Evolutionary conservation across 2,888 invertebrate genomes (phyloP).

Genomic region (Thecocarcelia acutangulata): DNA sequence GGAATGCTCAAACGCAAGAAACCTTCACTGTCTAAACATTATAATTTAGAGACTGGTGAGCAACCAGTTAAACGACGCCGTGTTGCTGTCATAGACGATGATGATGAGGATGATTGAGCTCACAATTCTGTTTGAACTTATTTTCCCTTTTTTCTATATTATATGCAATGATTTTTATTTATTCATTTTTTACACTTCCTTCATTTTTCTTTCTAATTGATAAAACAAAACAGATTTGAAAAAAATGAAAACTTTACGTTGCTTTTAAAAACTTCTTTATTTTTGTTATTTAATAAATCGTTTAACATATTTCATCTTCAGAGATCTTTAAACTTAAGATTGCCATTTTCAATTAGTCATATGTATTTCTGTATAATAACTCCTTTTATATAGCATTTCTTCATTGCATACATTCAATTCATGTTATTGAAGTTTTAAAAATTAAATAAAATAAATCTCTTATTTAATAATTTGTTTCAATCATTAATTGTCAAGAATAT

Average conservation of each 20-base stretch:
- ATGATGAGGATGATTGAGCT: constrained; percentile 75
- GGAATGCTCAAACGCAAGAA: constrained; percentile 77
- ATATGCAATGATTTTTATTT: constrained; percentile 57
- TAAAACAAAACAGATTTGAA: constrained; percentile 11
- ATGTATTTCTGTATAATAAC: too few species aligned
- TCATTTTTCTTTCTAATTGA: constrained; percentile 37
- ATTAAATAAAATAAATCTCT: too few species aligned
- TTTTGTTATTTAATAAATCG: too few species aligned
- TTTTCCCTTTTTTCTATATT: not conserved
- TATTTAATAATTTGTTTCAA: too few species aligned
- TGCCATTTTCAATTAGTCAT: too few species aligned
- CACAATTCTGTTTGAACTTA: constrained; percentile 26
- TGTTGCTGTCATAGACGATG: constrained; percentile 79
- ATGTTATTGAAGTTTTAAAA: too few species aligned
- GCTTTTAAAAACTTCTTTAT: too few species aligned
- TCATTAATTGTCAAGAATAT: too few species aligned
- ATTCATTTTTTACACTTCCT: constrained; percentile 15
- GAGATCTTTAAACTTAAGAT: too few species aligned
- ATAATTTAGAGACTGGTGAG: constrained; percentile 50
- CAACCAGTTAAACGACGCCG: constrained; percentile 79
- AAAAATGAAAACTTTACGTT: not conserved
- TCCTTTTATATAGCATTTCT: too few species aligned
- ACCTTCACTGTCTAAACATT: constrained; percentile 70
- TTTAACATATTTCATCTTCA: too few species aligned
- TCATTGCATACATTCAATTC: too few species aligned